phyloP scores from a whole-genome alignment of 2,113 vertebrate species.

The Casuarius casuarius region DNA sequence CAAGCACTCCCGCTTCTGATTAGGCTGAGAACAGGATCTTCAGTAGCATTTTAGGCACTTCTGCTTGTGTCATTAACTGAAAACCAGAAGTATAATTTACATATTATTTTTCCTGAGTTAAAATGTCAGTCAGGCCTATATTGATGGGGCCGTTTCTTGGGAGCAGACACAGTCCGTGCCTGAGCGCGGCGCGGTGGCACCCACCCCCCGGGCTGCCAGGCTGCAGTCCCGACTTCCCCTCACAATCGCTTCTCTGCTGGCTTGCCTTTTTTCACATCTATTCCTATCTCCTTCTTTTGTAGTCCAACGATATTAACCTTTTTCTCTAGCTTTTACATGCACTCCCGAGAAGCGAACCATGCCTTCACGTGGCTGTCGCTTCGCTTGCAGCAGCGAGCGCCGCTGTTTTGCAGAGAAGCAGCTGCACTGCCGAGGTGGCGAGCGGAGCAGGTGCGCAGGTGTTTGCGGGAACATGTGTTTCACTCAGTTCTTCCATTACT shows the following conservation, averaged over 20 bases:
- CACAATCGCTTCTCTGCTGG: not conserved
- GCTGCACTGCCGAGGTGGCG: not conserved
- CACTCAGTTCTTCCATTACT: not conserved
- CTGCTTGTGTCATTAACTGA: conserved; percentile 33
- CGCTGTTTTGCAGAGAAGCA: not conserved
- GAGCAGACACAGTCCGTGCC: not conserved
- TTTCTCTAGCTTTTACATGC: not conserved
- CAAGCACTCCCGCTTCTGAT: conserved; percentile 45
- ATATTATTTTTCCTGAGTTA: not conserved
- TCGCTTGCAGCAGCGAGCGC: not conserved
- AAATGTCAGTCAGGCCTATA: not conserved
- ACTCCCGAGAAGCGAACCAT: not conserved
- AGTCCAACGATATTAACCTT: not conserved
- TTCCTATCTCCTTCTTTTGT: not conserved
- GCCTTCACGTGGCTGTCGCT: not conserved
- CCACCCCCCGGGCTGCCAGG: not conserved
- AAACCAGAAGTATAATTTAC: not conserved
- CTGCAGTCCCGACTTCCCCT: not conserved
- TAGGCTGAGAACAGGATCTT: conserved; percentile 3
- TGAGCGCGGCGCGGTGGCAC: not conserved
- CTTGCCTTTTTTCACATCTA: not conserved
- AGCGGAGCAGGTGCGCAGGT: not conserved
- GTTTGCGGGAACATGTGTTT: not conserved
- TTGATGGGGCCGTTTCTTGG: not conserved
- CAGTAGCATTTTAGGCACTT: conserved; percentile 2